Evolutionary conservation across 2,888 invertebrate genomes (phyloP).

Genomic region (Cataglyphis rosenhaueri): DNA sequence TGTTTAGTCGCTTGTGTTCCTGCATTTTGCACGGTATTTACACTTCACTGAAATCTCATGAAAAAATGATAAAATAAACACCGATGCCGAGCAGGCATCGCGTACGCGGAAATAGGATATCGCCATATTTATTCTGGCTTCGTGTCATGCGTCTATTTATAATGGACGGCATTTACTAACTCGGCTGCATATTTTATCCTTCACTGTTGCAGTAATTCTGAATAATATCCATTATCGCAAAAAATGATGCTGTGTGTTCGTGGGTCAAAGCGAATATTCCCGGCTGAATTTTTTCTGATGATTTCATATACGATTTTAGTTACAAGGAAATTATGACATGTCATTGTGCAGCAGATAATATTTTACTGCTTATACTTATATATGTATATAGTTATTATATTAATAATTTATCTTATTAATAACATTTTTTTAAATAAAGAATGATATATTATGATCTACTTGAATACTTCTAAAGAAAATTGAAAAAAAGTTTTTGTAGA

Average conservation of each 20-base stretch:
- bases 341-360: conserved; percentile 1
- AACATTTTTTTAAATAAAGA: not conserved
- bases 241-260: conserved; percentile 35
- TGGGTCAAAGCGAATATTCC: conserved; percentile 43
- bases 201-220: conserved; percentile 44
- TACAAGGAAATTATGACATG: conserved; percentile 29
- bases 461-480: not conserved
- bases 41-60: conserved; percentile 75
- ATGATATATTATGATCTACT: not conserved
- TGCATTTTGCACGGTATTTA: conserved; percentile 76
- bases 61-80: conserved; percentile 77
- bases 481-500: not conserved
- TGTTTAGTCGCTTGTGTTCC: conserved; percentile 77
- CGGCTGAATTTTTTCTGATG: conserved; percentile 40
- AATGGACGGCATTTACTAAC: conserved; percentile 73
- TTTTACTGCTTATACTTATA: conserved; percentile 10
- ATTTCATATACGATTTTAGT: conserved; percentile 15
- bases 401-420: conserved; percentile 4
- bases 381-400: conserved; percentile 5
- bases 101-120: conserved; percentile 71
- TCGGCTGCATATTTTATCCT: conserved; percentile 57
- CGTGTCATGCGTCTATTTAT: conserved; percentile 74
- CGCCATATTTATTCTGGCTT: conserved; percentile 75
- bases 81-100: conserved; percentile 47
- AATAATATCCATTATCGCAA: conserved; percentile 37